Evolutionary conservation across 30 jellyfish, hydroid and myxozoan genomes (phyloP), one percentile per base, ranked within the genome.

Genomic region (Cassiopea andromeda): DNA sequence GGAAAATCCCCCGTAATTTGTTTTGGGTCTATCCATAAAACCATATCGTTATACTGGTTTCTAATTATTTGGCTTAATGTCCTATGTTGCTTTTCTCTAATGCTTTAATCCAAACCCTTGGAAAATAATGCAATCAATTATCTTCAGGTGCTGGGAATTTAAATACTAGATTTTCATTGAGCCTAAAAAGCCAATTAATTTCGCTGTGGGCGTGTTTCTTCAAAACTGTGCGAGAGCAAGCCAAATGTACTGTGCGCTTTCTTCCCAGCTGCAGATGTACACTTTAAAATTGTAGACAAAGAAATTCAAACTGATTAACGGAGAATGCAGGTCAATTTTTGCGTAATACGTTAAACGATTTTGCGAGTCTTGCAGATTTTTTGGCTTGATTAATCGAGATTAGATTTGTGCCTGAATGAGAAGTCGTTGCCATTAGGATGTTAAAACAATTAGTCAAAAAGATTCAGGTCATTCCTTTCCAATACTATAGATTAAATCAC

Each of bases 201-300:
- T 43, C 17, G 38, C 15, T 70, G 79, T 70, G 50, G 79, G 79
- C 79, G 79, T 70, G 79, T 43, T 70, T 19, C 79, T 70, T 5
- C 27, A 67, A 67, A 67, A 67, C 76, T 67, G 8, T 58, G 68
- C 68, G 0, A 6, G 68, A 14, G 13, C 8, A 58, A 58, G 14
- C 8, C 14, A 14, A 58, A 6, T 58, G 8, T 14, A 58, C 14
- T 58, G 68, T 14, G 14, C 8, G 14, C 14, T 7, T 7, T 7
- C 43, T 14, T 64, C 27, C 15, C 15, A 5, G 19, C 6, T 64
- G 73, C 73, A 64, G 73, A 64, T 17, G 73, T 64, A 27, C 43
- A 9, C 6, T 64, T 5, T 64, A 5, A 27, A 64, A 64, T 5
- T 64, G 73, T 27, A 27, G 38, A 64, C 15, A 5, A 64, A 64